Base-by-base conservation (phyloP, 2,888 invertebrate species). In the Scaeva pyrastri region DNA sequence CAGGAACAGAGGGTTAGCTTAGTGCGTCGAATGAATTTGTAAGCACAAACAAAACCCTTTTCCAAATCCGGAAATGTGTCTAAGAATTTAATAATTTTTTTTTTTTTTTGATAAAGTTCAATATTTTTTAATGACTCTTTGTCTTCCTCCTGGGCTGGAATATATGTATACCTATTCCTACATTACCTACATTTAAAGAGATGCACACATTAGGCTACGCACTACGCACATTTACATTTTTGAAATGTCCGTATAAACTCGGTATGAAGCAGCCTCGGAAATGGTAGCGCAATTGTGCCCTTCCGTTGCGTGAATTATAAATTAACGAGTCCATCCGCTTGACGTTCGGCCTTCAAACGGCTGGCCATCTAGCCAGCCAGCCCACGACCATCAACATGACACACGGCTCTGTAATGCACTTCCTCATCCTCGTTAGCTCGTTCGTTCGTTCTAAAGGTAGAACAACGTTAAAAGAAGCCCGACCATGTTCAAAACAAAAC, bases 271-370 rank as follows among this genome's bases (percentile, higher is more conserved):
- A 39, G 52, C 52, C 23, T 74, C 66, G 72, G 71, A 68, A 70
- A 78, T 60, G 81, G 70, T 64, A 73, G 52, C 41, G 52, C 85
- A 76, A 85, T 81, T 85, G 81, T 36, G 62, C 73, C 81, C 82
- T 77, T 86, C 85, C 85, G 85, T 52, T 84, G 84, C 79, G 79
- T 84, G 84, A 74, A 79, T 79, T 75, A 75, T 71, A 79, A 84
- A 81, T 74, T 86, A 86, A 86, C 77, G 81, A 86, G 85, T 81
- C 85, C 81, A 86, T 86, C 85, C 85, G 82, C 48, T 71, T 23
- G 55, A 76, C 48, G 14, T 11, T 16, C 41, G 84, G 84, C 84
- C 84, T 85, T 80, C 84, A 80, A 72, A 81, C 31, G 31, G 8
- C 31, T 8, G 31, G 8, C 31, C 31, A 31, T 5, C 5, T 7